Percentiles rank a stretch among this genome's conserved stretches.
These are phyloP conservation scores for Struthio camelus DNA, from an alignment of 2,113 vertebrate species.

Conservation along the genomic window DNA sequence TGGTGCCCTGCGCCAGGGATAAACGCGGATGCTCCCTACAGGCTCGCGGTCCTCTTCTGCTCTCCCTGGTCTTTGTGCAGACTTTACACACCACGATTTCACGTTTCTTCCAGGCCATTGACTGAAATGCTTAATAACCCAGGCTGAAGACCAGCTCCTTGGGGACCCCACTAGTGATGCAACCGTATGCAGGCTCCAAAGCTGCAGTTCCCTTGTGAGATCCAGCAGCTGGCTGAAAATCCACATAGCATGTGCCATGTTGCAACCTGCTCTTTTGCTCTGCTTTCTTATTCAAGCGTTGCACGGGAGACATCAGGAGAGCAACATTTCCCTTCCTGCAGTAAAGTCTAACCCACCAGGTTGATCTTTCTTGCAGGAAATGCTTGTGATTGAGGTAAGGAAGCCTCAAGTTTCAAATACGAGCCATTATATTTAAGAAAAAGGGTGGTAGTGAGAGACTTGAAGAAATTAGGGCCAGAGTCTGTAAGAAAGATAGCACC, in stretches of 20 bases:
- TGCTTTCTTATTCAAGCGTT: accelerated
- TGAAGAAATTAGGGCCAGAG: not conserved
- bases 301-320: accelerated
- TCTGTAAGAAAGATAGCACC: not conserved
- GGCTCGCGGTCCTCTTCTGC: not conserved
- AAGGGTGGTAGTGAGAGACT: not conserved
- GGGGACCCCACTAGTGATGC: not conserved
- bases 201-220: not conserved
- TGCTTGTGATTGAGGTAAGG: not conserved
- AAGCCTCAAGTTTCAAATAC: accelerated
- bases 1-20: accelerated
- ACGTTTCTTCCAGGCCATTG: not conserved
- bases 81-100: not conserved
- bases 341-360: accelerated
- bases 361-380: not conserved
- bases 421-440: not conserved
- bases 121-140: no score
- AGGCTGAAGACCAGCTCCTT: not conserved
- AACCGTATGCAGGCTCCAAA: not conserved
- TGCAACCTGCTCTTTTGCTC: not conserved
- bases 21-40: not conserved
- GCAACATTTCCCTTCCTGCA: accelerated
- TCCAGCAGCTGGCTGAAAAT: no score
- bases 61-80: not conserved
- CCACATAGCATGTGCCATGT: accelerated